Percentiles rank a stretch among this genome's conserved stretches.
phyloP scores from a whole-genome alignment of 2,888 invertebrate species.

The Atethmia centrago region DNA sequence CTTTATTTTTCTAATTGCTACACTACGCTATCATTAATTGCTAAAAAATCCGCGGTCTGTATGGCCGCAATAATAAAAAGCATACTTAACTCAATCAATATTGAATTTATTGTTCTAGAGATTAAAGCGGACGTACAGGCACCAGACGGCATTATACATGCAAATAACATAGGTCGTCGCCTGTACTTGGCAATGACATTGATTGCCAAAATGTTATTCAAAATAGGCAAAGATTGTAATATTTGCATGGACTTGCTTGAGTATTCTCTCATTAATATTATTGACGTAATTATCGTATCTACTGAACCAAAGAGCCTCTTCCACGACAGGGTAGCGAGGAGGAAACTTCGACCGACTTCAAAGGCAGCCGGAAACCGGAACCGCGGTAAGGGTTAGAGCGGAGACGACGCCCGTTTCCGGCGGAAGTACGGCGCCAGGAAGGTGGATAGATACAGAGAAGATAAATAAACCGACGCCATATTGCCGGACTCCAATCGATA shows the following conservation, averaged over 20 bases:
- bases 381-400: constrained; percentile 89
- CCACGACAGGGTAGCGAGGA: constrained; percentile 74
- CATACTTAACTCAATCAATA: background rate
- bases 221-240: constrained; percentile 24
- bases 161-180: constrained; percentile 48
- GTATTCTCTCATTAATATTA: constrained; percentile 38
- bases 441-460: constrained; percentile 83
- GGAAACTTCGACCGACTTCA: constrained; percentile 85
- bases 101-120: constrained; percentile 14
- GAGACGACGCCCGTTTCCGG: constrained; percentile 89
- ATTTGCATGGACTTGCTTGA: constrained; percentile 13
- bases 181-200: constrained; percentile 55
- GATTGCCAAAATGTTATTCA: constrained; percentile 40
- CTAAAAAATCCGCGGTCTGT: background rate
- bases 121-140: constrained; percentile 5
- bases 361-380: constrained; percentile 89
- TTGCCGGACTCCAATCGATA: constrained; percentile 88
- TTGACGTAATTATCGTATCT: constrained; percentile 66
- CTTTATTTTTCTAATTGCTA: constrained; percentile 21
- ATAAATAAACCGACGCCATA: constrained; percentile 89
- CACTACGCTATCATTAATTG: constrained; percentile 3
- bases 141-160: constrained; percentile 22
- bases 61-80: background rate
- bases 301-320: constrained; percentile 77
- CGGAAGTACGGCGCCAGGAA: constrained; percentile 89